Percentiles rank a stretch among this genome's conserved stretches.
phyloP scores from a whole-genome alignment of 1,140 invertebrate genomes.

The Orius laevigatus region DNA sequence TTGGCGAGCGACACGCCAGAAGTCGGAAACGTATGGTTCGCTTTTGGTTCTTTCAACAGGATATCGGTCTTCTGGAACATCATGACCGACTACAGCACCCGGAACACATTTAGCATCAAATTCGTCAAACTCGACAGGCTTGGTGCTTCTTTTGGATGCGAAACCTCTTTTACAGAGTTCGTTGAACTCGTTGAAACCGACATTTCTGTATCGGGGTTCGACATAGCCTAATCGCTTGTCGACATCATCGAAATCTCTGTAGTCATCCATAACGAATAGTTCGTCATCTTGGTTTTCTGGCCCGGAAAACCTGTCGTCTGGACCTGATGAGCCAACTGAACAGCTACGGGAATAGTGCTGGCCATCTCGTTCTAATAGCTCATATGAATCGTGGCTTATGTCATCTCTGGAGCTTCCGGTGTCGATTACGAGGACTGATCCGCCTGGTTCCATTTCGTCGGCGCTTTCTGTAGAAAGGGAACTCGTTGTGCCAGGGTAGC shows the following conservation, averaged over 20 bases:
- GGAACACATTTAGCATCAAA: slow-evolving; percentile 32
- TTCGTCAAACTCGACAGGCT: slow-evolving; percentile 26
- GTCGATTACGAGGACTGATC: slow-evolving; percentile 22
- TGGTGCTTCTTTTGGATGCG: slow-evolving; percentile 14
- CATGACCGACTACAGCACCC: slow-evolving; percentile 29
- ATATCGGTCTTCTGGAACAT: slow-evolving; percentile 22
- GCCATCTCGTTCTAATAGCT: slow-evolving; percentile 45
- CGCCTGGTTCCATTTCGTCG: slow-evolving; percentile 30
- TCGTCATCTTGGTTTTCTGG: slow-evolving; percentile 37
- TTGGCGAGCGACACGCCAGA: slow-evolving; percentile 20
- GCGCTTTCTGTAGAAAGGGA: slow-evolving; percentile 39
- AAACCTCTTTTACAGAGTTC: slow-evolving; percentile 24
- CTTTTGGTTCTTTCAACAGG: slow-evolving; percentile 63
- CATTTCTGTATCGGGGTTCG: slow-evolving; percentile 21
- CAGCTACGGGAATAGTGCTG: slow-evolving; percentile 22
- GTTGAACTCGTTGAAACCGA: slow-evolving; percentile 24
- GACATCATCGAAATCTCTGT: slow-evolving; percentile 18
- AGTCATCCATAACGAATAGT: slow-evolving; percentile 46
- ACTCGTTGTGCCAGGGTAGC: slow-evolving; percentile 61
- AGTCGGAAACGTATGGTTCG: slow-evolving; percentile 44
- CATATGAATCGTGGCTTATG: slow-evolving; percentile 75
- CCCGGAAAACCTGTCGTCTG: slow-evolving; percentile 28
- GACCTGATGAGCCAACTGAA: slow-evolving; percentile 50
- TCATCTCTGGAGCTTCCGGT: slow-evolving; percentile 38
- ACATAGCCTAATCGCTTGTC: slow-evolving; percentile 23